Evolutionary conservation across 2,113 vertebrate species (phyloP), one percentile per base, ranked within the genome.

Genomic region (Trematocara marginatum): DNA sequence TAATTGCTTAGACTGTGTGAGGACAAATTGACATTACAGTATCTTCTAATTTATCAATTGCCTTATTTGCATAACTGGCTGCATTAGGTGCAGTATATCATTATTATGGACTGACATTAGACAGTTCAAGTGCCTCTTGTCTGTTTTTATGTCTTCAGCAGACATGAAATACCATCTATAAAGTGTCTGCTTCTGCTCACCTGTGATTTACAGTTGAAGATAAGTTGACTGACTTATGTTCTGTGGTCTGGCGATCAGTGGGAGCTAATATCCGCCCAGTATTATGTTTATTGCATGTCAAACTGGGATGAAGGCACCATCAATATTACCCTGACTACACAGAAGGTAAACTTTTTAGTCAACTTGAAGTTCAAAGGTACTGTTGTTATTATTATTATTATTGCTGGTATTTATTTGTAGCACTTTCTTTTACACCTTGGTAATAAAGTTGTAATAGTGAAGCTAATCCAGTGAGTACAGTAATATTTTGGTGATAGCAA

Each of bases 1-100:
- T 89, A 88, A 90, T 86, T 88, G 59, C 82, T 79, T 78, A 51
- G 40, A 79, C n/a, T 51, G 13, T 54, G 53, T 69, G 15, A 79
- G 47, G 16, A 78, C 23, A 52, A 59, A 78, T 78, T 57, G 54
- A 57, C 54, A 82, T 4, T 12, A n/a, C 45, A 47, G 49, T 53
- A 15, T 79, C 57, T 38, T 29, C 20, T 54, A 23, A 86, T 89
- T 79, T 35, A 84, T 87, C 53, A 34, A 80, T 78, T 16, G 8
- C 4, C 12, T n/a, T 18, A 84, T 88, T 87, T 80, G 34, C 86
- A 89, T 79, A 90, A 82, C 57, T 23, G 76, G 15, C 71, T 35
- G 66, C 53, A 81, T 78, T 69, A 31, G 42, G 26, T 16, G 18
- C 51, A 54, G 57, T 87, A 26, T 15, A 79, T 87, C 66, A 88